Conservation (phyloP, 2,797 vertebrate species). For the Orestias chungarensis region DNA sequence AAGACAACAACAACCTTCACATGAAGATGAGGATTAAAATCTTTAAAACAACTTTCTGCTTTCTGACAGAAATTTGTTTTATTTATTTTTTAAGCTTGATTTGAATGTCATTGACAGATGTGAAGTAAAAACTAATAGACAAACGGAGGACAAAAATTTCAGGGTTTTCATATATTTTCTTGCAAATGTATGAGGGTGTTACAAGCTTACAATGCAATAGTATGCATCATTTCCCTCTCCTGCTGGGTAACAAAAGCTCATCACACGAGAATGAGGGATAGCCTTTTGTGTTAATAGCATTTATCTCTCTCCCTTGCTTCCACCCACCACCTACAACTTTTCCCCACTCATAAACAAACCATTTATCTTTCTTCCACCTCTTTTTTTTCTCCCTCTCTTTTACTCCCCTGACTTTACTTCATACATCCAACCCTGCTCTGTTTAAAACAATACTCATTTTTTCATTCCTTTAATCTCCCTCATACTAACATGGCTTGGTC, state of each 20-base stretch:
- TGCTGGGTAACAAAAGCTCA: constrained; percentile 29
- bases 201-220: no score
- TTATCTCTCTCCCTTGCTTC: constrained; percentile 24
- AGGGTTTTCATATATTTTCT: no score
- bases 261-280: constrained; percentile 25
- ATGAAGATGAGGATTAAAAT: no score
- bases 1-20: no score
- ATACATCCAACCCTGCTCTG: constrained; percentile 9
- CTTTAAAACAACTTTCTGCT: no score
- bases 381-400: background rate
- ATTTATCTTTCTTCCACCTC: constrained; percentile 1
- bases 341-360: constrained; percentile 36
- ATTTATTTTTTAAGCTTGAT: no score
- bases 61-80: no score
- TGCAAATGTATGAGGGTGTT: no score
- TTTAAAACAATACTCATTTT: background rate
- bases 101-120: no score
- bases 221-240: constrained; percentile 20
- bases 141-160: no score
- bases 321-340: constrained; percentile 14
- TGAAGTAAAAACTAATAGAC: no score
- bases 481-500: constrained; percentile 10
- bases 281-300: constrained; percentile 31
- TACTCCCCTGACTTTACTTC: constrained; percentile 4
- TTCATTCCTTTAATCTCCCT: background rate